Conservation (phyloP, 37 sponge, comb jelly and placozoan species). For the Amphimedon queenslandica region DNA sequence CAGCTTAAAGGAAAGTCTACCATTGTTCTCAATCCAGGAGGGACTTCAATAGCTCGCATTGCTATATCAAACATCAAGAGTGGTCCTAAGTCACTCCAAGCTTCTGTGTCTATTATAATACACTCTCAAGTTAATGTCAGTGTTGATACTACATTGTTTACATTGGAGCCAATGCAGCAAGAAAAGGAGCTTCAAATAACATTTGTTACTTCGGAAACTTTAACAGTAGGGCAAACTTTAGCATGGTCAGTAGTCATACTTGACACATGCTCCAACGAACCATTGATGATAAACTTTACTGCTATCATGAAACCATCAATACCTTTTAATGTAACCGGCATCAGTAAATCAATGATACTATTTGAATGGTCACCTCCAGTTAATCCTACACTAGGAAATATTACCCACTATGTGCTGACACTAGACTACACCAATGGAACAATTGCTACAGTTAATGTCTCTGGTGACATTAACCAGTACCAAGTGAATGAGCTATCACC, state of each 20-base stretch:
- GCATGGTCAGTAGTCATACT: not conserved
- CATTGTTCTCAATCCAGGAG: not conserved
- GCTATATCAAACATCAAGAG: not conserved
- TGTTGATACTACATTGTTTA: not conserved
- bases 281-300: not conserved
- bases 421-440: not conserved
- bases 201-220: not conserved
- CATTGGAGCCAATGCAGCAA: not conserved
- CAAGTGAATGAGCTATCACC: no score
- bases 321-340: not conserved
- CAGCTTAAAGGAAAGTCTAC: not conserved
- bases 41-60: not conserved
- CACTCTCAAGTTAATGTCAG: not conserved
- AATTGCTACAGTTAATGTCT: no score
- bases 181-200: not conserved
- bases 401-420: not conserved
- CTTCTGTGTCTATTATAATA: not conserved
- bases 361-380: not conserved
- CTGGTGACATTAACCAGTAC: no score
- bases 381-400: not conserved
- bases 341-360: not conserved
- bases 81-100: not conserved
- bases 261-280: not conserved
- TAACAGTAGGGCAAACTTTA: not conserved
- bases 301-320: not conserved